Evolutionary conservation across 2,113 vertebrate genomes (phyloP).

Genomic region (Amblyornis subalaris): DNA sequence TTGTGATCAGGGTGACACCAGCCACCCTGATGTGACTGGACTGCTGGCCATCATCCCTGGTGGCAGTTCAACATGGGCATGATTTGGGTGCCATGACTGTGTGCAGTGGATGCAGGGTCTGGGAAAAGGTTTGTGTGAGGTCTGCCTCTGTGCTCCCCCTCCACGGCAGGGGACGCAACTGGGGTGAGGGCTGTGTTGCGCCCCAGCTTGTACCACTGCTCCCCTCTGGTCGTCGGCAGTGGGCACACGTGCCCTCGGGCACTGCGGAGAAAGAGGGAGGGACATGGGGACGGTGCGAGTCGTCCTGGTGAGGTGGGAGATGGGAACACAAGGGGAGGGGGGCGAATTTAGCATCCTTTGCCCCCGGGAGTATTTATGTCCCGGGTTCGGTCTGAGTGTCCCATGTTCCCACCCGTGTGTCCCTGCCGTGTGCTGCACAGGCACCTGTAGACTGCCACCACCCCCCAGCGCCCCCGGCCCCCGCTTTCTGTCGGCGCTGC

Average conservation of each 20-base stretch:
- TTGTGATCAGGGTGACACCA: neutral
- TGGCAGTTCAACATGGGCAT: accelerated
- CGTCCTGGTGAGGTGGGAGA: neutral
- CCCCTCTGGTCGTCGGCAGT: neutral
- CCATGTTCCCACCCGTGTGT: neutral
- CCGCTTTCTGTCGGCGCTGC: neutral
- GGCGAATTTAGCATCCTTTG: neutral
- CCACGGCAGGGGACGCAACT: accelerated
- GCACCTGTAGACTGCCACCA: neutral
- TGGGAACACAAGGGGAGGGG: accelerated
- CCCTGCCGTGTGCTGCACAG: neutral
- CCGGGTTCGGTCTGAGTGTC: too few species aligned
- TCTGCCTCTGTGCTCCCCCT: neutral
- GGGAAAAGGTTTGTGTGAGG: neutral
- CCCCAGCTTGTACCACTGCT: neutral
- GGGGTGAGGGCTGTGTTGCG: neutral
- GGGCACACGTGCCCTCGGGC: neutral
- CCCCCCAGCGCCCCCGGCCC: neutral
- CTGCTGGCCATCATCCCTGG: neutral
- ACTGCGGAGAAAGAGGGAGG: neutral
- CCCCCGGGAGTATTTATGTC: too few species aligned
- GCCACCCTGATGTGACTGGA: neutral
- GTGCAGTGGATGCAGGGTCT: accelerated
- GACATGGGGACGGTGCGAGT: accelerated
- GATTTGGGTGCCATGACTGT: neutral